Conservation (phyloP, 2,888 invertebrate genomes). For the Meloe dianella region DNA sequence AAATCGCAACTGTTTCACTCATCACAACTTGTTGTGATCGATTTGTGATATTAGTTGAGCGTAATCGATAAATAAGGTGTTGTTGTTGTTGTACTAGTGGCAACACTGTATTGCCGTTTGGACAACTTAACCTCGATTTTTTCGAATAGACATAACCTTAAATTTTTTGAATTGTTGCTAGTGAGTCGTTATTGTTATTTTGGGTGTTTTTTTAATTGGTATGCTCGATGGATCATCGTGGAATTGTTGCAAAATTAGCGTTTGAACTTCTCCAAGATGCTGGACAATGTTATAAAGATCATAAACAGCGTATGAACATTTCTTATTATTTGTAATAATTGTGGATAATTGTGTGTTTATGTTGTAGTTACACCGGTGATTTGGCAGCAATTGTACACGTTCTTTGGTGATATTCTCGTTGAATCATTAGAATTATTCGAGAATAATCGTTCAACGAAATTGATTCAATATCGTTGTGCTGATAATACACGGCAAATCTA, state of each 20-base stretch:
- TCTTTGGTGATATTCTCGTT: conserved; percentile 66
- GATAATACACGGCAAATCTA: conserved; percentile 62
- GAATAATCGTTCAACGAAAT: conserved; percentile 60
- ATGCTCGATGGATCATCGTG: conserved; percentile 29
- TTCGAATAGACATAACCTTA: too few relatives aligned
- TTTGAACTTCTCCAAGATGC: conserved; percentile 41
- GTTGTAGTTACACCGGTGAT: conserved; percentile 66
- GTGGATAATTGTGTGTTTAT: conserved; percentile 14
- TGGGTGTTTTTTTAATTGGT: too few relatives aligned
- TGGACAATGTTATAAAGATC: conserved; percentile 37
- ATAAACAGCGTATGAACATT: conserved; percentile 38
- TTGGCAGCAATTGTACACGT: conserved; percentile 64
- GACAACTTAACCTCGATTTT: too few relatives aligned
- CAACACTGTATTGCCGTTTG: too few relatives aligned
- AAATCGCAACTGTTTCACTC: too few relatives aligned
- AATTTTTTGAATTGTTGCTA: too few relatives aligned
- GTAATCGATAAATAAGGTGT: too few relatives aligned
- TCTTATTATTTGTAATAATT: background rate
- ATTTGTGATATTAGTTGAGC: too few relatives aligned
- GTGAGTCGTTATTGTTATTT: too few relatives aligned
- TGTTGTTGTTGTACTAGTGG: too few relatives aligned
- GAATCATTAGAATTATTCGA: conserved; percentile 70
- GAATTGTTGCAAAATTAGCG: conserved; percentile 37
- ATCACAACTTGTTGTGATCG: too few relatives aligned
- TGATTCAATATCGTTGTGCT: too few relatives aligned